These are phyloP conservation scores for Chaenogobius annularis DNA, from an alignment of 2,113 vertebrate species.

Conservation along the genomic window DNA sequence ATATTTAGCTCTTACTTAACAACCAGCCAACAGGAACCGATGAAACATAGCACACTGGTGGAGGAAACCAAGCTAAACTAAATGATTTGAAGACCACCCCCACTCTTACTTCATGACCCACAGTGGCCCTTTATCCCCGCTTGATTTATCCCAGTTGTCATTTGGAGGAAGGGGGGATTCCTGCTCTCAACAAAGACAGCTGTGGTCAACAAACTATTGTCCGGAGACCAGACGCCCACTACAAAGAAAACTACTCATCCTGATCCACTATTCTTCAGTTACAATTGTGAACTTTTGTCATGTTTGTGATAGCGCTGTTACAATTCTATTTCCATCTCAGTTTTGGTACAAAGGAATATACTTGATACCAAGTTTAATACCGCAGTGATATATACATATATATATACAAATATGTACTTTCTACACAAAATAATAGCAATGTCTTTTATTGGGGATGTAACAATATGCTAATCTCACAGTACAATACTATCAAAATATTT, in stretches of 20 bases:
- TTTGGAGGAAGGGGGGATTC: conserved; percentile 15
- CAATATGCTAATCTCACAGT: too few relatives aligned
- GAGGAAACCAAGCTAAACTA: neutral
- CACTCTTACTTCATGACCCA: conserved; percentile 4
- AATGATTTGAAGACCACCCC: neutral
- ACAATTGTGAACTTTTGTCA: too few relatives aligned
- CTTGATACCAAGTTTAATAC: too few relatives aligned
- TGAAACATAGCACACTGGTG: neutral
- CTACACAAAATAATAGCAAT: too few relatives aligned
- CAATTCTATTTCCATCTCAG: too few relatives aligned
- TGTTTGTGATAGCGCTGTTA: too few relatives aligned
- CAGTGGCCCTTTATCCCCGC: neutral
- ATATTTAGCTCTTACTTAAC: neutral
- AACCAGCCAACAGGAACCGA: neutral
- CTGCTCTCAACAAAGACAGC: conserved; percentile 38
- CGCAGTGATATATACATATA: too few relatives aligned
- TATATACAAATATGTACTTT: too few relatives aligned
- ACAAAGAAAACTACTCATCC: conserved; percentile 19
- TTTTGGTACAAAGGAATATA: too few relatives aligned
- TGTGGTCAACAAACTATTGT: conserved; percentile 33
- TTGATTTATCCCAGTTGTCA: conserved; percentile 17
- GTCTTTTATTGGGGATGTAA: too few relatives aligned
- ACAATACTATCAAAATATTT: too few relatives aligned
- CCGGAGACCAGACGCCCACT: neutral
- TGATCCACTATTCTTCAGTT: neutral